These are phyloP conservation scores for Megaptera novaeangliae DNA, from an alignment of 2,113 vertebrate genomes.

Conservation along the genomic window DNA sequence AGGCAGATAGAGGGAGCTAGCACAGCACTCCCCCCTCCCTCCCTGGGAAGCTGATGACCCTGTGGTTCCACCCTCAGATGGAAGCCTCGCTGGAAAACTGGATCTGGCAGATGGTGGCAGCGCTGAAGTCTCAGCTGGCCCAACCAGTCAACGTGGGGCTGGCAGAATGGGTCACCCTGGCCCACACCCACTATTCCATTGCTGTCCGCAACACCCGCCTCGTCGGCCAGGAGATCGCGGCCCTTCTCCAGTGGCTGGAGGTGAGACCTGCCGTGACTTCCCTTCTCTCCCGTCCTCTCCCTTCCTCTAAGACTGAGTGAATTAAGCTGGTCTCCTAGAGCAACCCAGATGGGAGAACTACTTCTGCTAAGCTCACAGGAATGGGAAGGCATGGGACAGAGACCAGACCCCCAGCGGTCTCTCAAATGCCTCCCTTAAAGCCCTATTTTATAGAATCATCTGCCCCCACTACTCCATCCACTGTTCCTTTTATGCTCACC, in stretches of 20 bases:
- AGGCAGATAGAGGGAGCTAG: not conserved
- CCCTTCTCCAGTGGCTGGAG: conserved; percentile 89
- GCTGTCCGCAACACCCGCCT: conserved; percentile 88
- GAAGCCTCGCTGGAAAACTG: conserved; percentile 90
- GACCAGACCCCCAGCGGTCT: not conserved
- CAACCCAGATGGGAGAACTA: not conserved
- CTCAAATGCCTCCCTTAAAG: not conserved
- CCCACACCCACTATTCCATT: conserved; percentile 87
- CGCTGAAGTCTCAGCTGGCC: conserved; percentile 80
- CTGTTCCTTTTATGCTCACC: not conserved
- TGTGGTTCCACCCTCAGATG: conserved; percentile 76
- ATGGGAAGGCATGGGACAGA: not conserved
- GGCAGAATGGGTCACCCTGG: conserved; percentile 89
- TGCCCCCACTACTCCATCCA: not conserved
- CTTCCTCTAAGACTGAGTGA: not conserved
- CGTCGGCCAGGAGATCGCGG: conserved; percentile 89
- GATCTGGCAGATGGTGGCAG: conserved; percentile 85
- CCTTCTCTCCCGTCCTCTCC: no score
- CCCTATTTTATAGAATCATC: not conserved
- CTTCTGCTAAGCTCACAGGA: not conserved
- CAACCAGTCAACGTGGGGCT: conserved; percentile 86
- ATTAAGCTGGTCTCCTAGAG: not conserved
- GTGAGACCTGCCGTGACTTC: conserved; percentile 71
- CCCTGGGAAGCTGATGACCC: not conserved
- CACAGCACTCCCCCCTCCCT: not conserved